Base-by-base conservation (phyloP, 2,797 vertebrate genomes). In the Furcifer pardalis region DNA sequence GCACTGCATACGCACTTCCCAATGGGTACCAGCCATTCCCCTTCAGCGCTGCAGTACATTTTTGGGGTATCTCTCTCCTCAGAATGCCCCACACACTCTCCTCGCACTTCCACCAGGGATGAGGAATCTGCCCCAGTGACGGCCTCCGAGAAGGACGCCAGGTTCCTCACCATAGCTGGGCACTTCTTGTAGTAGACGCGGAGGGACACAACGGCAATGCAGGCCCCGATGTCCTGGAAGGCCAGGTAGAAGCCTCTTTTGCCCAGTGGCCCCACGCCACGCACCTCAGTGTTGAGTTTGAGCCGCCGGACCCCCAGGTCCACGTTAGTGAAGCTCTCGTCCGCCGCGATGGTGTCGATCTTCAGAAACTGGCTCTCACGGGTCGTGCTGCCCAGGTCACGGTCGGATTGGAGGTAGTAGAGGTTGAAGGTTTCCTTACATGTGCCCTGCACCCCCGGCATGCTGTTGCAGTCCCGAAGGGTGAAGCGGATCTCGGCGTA, bases 391-490 rank as follows among this genome's bases (percentile, higher is more conserved):
- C 98, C 98, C 83, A 97, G 94, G 9, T 98, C 97, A 0, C 97
- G 94, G 95, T 99, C 98, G 0, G 97, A 98, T 92, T 99, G 98
- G 60, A 97, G 96, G 96, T 99, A 99, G 94, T 98, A 98, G 86
- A 99, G 95, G 95, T 99, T 99, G 95, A 99, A 99, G 42, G 98
- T 99, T 94, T 99, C 98, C 94, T 99, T 99, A 96, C 98, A 99
- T 88, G 98, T 99, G 74, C 98, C 98, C 90, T 98, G 95, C 5
- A 99, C 98, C 0, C 98, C 98, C 0, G 98, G 98, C 97, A 99
- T 99, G 95, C 98, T 99, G 96, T 99, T 99, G 76, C 98, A 99
- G 94, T 99, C 98, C 3, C 98, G 94, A 62, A 99, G 95, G 0
- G 98, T 99, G 94, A 99, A 99, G 88, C 98, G 98, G 91, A 99